phyloP scores from a whole-genome alignment of 2,113 vertebrate genomes.

The Poicephalus meyeri region DNA sequence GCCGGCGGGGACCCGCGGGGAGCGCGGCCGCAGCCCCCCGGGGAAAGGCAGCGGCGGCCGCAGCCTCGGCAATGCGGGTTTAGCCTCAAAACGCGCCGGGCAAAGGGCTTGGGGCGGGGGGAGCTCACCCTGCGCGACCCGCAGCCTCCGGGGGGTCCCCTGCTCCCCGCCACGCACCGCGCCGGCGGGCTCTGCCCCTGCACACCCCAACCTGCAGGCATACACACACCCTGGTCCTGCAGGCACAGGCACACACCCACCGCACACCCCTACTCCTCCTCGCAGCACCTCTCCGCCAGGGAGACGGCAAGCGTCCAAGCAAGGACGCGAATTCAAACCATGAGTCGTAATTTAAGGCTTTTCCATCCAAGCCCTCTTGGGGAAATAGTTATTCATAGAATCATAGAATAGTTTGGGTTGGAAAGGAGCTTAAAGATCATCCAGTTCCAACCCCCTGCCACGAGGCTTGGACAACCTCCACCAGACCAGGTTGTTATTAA shows the following conservation, averaged over 20 bases:
- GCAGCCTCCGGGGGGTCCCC: not conserved
- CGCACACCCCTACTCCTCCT: not conserved
- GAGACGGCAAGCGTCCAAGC: not conserved
- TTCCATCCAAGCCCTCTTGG: not conserved
- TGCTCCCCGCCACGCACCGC: not conserved
- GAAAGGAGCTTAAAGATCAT: not conserved
- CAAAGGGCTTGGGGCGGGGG: not conserved
- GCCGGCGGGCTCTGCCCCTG: not conserved
- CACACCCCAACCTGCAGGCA: not conserved
- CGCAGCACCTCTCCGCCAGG: not conserved
- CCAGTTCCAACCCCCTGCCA: not conserved
- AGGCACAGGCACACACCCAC: not conserved
- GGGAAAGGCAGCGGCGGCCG: not conserved
- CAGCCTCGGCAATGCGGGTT: not conserved
- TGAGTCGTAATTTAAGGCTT: not conserved
- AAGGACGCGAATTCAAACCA: not conserved
- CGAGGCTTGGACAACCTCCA: not conserved
- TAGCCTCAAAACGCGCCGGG: not conserved
- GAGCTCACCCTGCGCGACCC: conserved; percentile 22
- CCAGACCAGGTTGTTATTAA: not conserved
- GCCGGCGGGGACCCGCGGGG: not conserved
- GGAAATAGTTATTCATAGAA: not conserved
- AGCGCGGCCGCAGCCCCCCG: not conserved
- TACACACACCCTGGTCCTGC: not conserved
- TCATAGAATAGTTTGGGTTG: not conserved